Evolutionary conservation across 30 jellyfish, hydroid and myxozoan genomes (phyloP), one percentile per base, ranked within the genome.

Genomic region (Turritopsis dohrnii): DNA sequence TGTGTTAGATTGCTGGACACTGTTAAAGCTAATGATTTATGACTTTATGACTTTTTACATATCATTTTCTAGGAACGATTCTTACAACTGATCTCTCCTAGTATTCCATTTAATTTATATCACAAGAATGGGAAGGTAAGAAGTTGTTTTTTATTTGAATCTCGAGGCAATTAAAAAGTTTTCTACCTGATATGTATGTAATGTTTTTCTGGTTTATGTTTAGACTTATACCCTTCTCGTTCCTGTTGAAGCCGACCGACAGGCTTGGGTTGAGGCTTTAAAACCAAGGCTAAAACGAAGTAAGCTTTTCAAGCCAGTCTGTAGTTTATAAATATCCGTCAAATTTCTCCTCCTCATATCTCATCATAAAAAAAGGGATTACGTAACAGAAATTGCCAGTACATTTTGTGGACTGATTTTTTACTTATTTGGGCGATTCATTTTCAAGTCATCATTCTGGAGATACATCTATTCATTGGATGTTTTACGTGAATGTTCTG

Each of bases 241-340:
- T 28, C 24, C 71, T 5, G 80, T 79, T 52, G 97, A 94, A 19
- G 92, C 91, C 20, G 99, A 94, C 20, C 81, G 90, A 65, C 83
- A 89, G n/a, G 74, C 96, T 0, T 94, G 99, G 99, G 83, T 84
- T 53, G 99, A 94, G 54, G 99, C 96, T 1, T 84, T 94, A 31
- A 73, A 74, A 1, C 99, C 97, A 52, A 77, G 99, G 72, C 81
- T 94, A 29, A 86, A 86, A 71, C 71, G 94, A 94, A 86, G 99
- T 94, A 84, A 24, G 76, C 29, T 7, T 8, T 3, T 69, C 16
- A 13, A 41, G 60, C 60, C 5, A 41, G 5, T 41, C 13, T 41
- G 60, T 41, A 3, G 60, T 41, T 41, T 41, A 13, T 3, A 41
- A 41, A 13, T 13, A 41, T n/a, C 60, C 13, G 5, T 41, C 60